phyloP scores from a whole-genome alignment of 2,888 invertebrate species.

The Rambutsinella grinnellia region DNA sequence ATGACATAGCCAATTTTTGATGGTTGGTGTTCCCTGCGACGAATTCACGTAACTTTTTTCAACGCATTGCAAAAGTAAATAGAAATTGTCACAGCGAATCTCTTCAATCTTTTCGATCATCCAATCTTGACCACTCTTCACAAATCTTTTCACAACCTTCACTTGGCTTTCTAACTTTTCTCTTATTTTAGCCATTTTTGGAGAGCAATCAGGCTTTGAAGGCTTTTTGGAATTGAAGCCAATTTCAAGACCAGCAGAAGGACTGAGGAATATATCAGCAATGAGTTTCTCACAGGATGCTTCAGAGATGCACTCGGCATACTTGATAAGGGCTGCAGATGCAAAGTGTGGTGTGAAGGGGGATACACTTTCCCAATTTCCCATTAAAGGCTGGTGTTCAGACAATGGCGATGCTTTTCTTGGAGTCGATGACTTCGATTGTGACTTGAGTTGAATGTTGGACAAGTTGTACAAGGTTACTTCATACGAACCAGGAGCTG shows the following conservation, averaged over 20 bases:
- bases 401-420: not conserved
- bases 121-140: not conserved
- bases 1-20: not conserved
- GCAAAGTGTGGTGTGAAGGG: conserved; percentile 15
- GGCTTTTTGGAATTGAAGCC: not conserved
- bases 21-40: not conserved
- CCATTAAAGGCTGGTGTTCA: conserved; percentile 6
- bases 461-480: conserved; percentile 32
- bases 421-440: not conserved
- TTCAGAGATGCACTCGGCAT: conserved; percentile 12
- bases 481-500: conserved; percentile 19
- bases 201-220: not conserved
- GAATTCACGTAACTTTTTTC: conserved; percentile 3
- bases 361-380: not conserved
- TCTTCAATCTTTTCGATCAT: conserved; percentile 5
- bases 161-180: not conserved
- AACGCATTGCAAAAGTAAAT: not conserved
- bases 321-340: conserved; percentile 2
- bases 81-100: not conserved
- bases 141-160: not conserved
- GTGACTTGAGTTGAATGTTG: conserved; percentile 1
- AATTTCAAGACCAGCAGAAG: not conserved
- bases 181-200: not conserved
- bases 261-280: not conserved
- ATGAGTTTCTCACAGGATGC: not conserved